Base-by-base conservation (phyloP, 2,888 invertebrate species). In the Microctonus brassicae region DNA sequence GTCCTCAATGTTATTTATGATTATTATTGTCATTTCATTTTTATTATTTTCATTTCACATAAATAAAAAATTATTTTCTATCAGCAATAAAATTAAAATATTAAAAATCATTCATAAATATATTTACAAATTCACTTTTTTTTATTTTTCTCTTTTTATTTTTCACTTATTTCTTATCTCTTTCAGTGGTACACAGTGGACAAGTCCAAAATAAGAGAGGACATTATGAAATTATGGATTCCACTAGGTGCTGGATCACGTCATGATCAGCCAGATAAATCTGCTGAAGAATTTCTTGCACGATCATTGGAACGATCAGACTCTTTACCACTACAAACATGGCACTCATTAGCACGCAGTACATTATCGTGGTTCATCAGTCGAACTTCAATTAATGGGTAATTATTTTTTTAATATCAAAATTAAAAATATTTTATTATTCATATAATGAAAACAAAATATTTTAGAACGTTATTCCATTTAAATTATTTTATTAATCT, bases 311-410 rank as follows among this genome's bases (percentile, higher is more conserved):
- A 94, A 78, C 94, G 95, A 86, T 94, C 95, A 2, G 94, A 95
- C 79, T 94, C 94, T 91, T 88, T 98, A 70, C 93, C 96, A 88
- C 92, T 95, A 29, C 97, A 99, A 88, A 90, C 97, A 75, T 97
- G 95, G 93, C 96, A 98, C 88, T 92, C 95, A 42, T 81, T 98
- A 42, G 95, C 95, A 17, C 94, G 94, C 81, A 91, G 94, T n/a
- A 88, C 98, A 52, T 90, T 98, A 22, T 93, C 94, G 76, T 92
- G 94, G 89, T 97, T 98, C 89, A 94, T 98, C 93, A 95, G 97
- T 34, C 94, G 95, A 86, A 99, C 98, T 1, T 97, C 97, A 79
- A 95, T 97, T 77, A 99, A 98, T 89, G 98, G 98, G 92, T 96
- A 88, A 92, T 92, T 91, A 33, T 61, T 70, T 52, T 67, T 73